Base-by-base conservation (phyloP, 37 sponge, comb jelly and placozoan species). In the Beroe forskalii region DNA sequence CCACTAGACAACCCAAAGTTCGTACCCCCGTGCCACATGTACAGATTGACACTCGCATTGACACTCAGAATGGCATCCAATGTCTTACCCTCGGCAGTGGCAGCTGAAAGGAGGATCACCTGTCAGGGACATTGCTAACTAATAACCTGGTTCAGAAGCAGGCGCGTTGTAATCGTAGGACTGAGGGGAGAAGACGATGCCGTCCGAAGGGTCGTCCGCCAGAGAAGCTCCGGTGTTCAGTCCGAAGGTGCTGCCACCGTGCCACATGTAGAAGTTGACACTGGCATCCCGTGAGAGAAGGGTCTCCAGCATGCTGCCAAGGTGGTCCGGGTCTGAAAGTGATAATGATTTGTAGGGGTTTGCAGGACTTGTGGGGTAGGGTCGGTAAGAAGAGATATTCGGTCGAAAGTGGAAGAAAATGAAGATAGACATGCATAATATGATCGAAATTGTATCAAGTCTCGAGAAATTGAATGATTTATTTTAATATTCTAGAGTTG, bases 1-100 rank as follows among this genome's bases (percentile, higher is more conserved):
- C 96, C 96, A 89, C 95, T 96, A 95, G 92, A 92, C 64, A 97
- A 95, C 23, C 91, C 99, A 90, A 97, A 97, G 76, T 95, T 96
- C 23, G 95, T 97, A 2, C 99, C 99, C 20, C 99, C 99, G 62
- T 80, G 86, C 86, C 86, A 80, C 86, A 80, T 80, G 86, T 80
- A 80, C 55, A 44, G 4, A 38, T 80, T 80, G 24, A 80, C 44
- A 42, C 86, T 80, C 8, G 55, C 44, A 4, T 44, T 44, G 24
- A 44, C 24, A 80, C 55, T 30, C 27, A 80, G 28, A 12, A 80
- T 25, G 6, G 20, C 48, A 42, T 80, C 86, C 44, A 80, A 24
- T 6, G 55, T 28, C 28, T 38, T 38, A 14, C 55, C 86, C 86
- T 33, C 17, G 1, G 37, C 40, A 3, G 40, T 38, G 9, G 30